Base-by-base conservation (phyloP, 2,888 invertebrate genomes). In the Holacanthella duospinosa region DNA sequence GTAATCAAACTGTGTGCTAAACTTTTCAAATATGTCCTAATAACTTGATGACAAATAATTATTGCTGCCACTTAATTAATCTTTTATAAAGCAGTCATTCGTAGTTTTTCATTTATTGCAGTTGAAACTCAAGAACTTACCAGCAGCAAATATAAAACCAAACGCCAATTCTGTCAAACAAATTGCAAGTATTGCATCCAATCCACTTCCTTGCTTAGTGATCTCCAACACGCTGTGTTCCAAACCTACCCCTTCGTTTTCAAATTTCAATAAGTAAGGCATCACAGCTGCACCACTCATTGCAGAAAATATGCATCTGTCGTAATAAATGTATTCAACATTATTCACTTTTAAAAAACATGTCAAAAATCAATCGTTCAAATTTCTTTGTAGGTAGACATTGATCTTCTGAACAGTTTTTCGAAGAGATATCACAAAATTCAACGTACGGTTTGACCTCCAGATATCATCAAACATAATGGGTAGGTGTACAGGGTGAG, bases 171-270 rank as follows among this genome's bases (percentile, higher is more conserved):
- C 68, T 6, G 68, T 65, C 65, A 72, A 60, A 55, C 65, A 65
- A 64, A 72, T 72, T 21, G 69, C 68, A 24, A 72, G 43, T 57
- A 70, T 68, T n/a, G 70, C 72, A 61, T 72, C 72, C 24, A 72
- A 55, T 24, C 72, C 72, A 62, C 71, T 68, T 12, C 63, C 69
- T 12, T 66, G 66, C 61, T 69, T 66, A 9, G 67, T 66, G 53
- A 71, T 66, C 1, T 60, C 43, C 3, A 69, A 62, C 4, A 29
- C 16, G 53, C 29, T 28, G 36, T 58, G 29, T 4, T 28, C 58
- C 24, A 4, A 36, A 21, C 58, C 58, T 3, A n/a, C 3, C 4
- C 29, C 36, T 28, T 24, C 43, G 24, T 63, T 63, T 43, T 68
- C 68, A 4, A 67, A 62, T 2, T 58, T 44, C 1, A 58, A 44